Evolutionary conservation across 2,888 invertebrate genomes (phyloP).

Genomic region (Heliconius erato): DNA sequence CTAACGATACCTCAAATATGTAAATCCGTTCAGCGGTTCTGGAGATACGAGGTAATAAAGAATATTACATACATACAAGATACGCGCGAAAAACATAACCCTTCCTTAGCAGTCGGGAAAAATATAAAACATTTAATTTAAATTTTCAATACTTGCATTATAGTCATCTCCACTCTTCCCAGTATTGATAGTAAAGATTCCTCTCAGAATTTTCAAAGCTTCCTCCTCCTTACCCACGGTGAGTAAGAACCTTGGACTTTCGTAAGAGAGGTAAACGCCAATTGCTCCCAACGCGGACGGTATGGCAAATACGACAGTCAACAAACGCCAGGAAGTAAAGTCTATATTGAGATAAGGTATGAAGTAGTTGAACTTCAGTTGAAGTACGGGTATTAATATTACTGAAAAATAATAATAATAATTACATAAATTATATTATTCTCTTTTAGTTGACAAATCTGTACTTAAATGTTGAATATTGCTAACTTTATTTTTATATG

Average conservation of each 20-base stretch:
- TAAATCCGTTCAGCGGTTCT: too few species aligned
- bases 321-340: conserved; percentile 91
- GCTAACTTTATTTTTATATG: too few species aligned
- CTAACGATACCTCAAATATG: too few species aligned
- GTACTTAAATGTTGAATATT: too few species aligned
- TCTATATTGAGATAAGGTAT: conserved; percentile 78
- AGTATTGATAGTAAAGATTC: conserved; percentile 69
- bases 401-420: conserved; percentile 70
- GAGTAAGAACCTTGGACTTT: conserved; percentile 91
- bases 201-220: conserved; percentile 80
- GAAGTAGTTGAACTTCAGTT: conserved; percentile 79
- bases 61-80: too few species aligned
- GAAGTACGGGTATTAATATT: conserved; percentile 88
- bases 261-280: conserved; percentile 86
- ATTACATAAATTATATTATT: neutral
- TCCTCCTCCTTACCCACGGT: conserved; percentile 83
- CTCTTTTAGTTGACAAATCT: neutral
- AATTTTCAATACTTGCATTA: conserved; percentile 52
- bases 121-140: neutral
- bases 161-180: conserved; percentile 65
- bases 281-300: conserved; percentile 87
- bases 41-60: too few species aligned
- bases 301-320: conserved; percentile 87
- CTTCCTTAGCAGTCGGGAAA: too few species aligned
- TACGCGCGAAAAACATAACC: too few species aligned